Conservation (phyloP, 2,113 vertebrate genomes). For the Suncus etruscus region DNA sequence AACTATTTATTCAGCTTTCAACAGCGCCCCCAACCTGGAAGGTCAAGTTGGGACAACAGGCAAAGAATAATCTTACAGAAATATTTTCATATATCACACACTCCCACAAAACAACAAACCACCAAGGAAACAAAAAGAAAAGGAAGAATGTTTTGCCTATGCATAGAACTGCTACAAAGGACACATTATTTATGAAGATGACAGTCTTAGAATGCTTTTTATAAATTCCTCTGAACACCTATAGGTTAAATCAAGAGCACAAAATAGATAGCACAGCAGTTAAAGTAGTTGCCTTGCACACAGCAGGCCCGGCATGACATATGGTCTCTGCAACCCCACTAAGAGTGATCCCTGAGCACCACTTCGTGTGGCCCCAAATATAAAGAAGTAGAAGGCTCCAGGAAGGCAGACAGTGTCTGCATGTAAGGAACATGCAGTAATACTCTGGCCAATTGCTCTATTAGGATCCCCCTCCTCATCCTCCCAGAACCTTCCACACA, state of each 20-base stretch:
- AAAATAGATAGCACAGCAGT: not conserved
- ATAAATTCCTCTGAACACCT: not conserved
- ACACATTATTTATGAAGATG: conserved; percentile 52
- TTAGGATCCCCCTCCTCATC: conserved; percentile 33
- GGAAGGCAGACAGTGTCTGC: not conserved
- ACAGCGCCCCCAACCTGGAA: too few relatives aligned
- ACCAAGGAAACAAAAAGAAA: not conserved
- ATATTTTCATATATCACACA: too few relatives aligned
- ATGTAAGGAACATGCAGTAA: not conserved
- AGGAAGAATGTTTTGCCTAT: not conserved
- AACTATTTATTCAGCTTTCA: too few relatives aligned
- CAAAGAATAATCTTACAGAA: too few relatives aligned
- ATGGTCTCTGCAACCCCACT: too few relatives aligned
- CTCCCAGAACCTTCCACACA: conserved; percentile 37
- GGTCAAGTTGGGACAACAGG: too few relatives aligned
- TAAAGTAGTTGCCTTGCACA: too few relatives aligned
- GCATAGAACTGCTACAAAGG: conserved; percentile 11
- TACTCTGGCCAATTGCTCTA: conserved; percentile 49
- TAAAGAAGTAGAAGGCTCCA: not conserved
- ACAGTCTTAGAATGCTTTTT: not conserved
- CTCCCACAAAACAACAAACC: too few relatives aligned
- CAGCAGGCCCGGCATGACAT: too few relatives aligned
- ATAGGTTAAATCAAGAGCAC: conserved; percentile 26
- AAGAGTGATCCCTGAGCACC: too few relatives aligned
- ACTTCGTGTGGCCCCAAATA: too few relatives aligned